Base-by-base conservation (phyloP, 2,888 invertebrate species). In the Euclidia mi region DNA sequence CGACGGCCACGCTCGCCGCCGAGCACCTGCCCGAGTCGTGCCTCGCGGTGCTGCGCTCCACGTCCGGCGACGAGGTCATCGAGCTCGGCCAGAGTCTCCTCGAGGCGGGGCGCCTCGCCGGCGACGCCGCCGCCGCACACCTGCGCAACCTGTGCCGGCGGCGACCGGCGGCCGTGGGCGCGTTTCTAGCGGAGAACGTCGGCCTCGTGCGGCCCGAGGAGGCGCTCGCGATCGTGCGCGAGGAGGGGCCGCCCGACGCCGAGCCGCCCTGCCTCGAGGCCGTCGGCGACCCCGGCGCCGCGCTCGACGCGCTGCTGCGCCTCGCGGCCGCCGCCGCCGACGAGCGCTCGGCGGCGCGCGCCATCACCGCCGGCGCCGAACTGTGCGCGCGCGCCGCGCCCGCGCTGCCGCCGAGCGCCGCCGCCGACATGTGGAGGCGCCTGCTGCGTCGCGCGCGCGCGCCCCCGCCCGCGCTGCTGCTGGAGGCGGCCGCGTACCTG, bases 181-280 rank as follows among this genome's bases (percentile, higher is more conserved):
- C 62, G 0, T 94, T 94, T 56, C 75, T 94, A 3, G 55, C 58
- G 3, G 81, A 84, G 17, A 82, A 91, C 47, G 77, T 85, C 2
- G 90, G 92, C 2, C 64, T 85, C 25, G 82, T 94, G 6, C 82
- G 90, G 0, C 94, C 94, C 9, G 94, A 94, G 67, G 88, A 90
- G 12, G 93, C 94, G 28, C 76, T 94, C 12, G 67, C 69, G 2
- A 76, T 87, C 11, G 85, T 94, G 34, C 83, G 82, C 20, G 85
- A 85, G 50, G 69, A 78, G 32, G 87, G 85, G 1, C 84, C 85
- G 3, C 56, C 56, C 11, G 85, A 87, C 15, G 93, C 93, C 2
- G 93, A 90, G 71, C 88, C 94, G 15, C 47, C 65, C 15, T 93
- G 94, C 55, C 81, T 94, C 29, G 94, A 94, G 71, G 89, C 91